Conservation (phyloP, 2,888 invertebrate species). For the Tricholauxania praeusta region DNA sequence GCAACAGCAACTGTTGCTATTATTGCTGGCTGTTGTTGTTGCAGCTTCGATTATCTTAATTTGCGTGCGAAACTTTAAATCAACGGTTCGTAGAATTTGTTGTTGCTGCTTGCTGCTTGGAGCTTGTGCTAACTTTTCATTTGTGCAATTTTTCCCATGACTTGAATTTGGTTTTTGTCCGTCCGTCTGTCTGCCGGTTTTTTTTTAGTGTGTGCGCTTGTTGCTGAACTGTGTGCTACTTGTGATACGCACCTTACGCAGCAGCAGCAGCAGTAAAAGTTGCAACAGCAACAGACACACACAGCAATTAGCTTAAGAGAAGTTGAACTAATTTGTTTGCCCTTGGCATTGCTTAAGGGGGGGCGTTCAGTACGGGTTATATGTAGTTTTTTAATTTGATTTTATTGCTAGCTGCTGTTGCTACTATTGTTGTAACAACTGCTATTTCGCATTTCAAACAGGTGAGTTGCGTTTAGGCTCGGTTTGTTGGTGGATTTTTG, state of each 20-base stretch:
- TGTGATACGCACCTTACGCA: conserved; percentile 13
- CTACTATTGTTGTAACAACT: background rate
- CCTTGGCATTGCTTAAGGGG: conserved; percentile 28
- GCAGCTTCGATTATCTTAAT: conserved; percentile 65
- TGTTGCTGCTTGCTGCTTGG: conserved; percentile 29
- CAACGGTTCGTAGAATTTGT: conserved; percentile 30
- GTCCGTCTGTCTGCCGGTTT: background rate
- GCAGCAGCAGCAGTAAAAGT: background rate
- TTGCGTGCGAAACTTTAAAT: conserved; percentile 64
- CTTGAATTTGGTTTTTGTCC: conserved; percentile 9
- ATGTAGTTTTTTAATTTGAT: background rate
- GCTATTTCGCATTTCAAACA: conserved; percentile 4
- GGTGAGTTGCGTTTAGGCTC: conserved; percentile 2
- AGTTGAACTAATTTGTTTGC: conserved; percentile 44
- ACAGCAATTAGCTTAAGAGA: conserved; percentile 39
- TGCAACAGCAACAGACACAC: background rate
- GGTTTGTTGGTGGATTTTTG: background rate
- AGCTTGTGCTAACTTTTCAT: conserved; percentile 33
- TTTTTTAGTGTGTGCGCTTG: conserved; percentile 1
- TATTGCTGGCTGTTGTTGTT: conserved; percentile 49
- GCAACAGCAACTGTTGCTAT: conserved; percentile 49
- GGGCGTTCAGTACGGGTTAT: background rate
- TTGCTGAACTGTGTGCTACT: background rate
- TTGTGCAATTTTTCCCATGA: conserved; percentile 37
- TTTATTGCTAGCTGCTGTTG: conserved; percentile 10